A percentile compares a stretch with the other conserved stretches of the same genome.
Evolutionary conservation across 37 sponge, comb jelly and placozoan genomes (phyloP).

Genomic region (Lycopodina hypogea): DNA sequence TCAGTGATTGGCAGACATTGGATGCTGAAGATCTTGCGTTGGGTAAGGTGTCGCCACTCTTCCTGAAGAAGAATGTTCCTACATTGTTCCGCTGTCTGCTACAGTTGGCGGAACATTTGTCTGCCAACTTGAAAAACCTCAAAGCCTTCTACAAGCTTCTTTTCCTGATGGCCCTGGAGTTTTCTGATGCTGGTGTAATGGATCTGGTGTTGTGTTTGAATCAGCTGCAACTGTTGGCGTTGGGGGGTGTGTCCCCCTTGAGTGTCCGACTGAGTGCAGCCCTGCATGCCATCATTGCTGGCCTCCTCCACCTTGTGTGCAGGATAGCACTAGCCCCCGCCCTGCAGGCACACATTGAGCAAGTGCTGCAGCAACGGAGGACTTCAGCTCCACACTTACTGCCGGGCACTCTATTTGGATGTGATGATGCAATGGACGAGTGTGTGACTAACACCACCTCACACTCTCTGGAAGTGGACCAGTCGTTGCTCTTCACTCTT

Average conservation of each 20-base stretch:
- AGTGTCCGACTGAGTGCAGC: conserved; percentile 1
- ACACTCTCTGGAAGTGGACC: background rate
- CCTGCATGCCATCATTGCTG: conserved; percentile 33
- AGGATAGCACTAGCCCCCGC: conserved; percentile 4
- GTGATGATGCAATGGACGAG: background rate
- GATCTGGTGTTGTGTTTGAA: conserved; percentile 22
- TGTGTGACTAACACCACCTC: background rate
- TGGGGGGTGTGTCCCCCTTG: background rate
- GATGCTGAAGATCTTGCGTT: conserved; percentile 13
- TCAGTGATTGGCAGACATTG: conserved; percentile 40
- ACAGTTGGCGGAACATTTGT: conserved; percentile 16
- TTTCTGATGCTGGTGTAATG: conserved; percentile 17
- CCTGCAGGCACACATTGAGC: conserved; percentile 19
- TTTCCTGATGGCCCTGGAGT: conserved; percentile 41
- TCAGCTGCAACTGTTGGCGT: conserved; percentile 32
- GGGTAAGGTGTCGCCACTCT: conserved; percentile 39
- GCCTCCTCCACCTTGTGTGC: conserved; percentile 27
- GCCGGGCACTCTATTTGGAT: conserved; percentile 21
- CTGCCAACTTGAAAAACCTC: conserved; percentile 13
- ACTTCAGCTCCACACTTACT: conserved; percentile 13
- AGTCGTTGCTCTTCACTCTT: conserved; percentile 17
- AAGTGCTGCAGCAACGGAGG: conserved; percentile 13
- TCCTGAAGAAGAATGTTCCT: conserved; percentile 20
- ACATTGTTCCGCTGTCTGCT: conserved; percentile 24
- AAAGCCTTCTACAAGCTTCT: conserved; percentile 51